These are phyloP conservation scores for Phrynosoma platyrhinos DNA, from an alignment of 2,113 vertebrate genomes.

Conservation along the genomic window DNA sequence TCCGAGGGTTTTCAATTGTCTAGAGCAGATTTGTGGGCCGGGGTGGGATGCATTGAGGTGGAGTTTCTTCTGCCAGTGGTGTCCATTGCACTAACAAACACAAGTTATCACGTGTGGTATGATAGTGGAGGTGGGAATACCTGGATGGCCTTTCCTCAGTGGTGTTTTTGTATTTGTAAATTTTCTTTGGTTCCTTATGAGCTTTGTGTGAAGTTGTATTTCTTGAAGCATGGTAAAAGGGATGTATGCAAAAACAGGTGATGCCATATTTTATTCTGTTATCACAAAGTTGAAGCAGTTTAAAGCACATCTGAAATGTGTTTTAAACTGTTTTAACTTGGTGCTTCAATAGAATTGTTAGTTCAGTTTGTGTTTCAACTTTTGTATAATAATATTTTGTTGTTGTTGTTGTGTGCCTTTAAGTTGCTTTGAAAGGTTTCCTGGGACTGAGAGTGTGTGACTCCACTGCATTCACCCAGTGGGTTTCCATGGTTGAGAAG, in stretches of 20 bases:
- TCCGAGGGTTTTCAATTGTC: neutral
- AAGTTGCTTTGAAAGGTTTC: no score
- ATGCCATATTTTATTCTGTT: neutral
- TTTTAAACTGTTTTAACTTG: no score
- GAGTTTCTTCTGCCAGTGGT: neutral
- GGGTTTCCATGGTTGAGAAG: no score
- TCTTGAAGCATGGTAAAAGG: constrained; percentile 1
- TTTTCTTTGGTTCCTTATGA: neutral
- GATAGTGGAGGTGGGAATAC: neutral
- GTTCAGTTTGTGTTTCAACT: no score
- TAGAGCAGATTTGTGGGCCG: no score
- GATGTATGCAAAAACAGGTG: neutral
- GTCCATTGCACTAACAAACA: neutral
- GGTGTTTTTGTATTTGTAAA: neutral
- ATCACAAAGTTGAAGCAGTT: neutral
- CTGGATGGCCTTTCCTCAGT: neutral
- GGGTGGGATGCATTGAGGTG: no score
- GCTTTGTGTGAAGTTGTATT: neutral
- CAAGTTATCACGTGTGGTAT: neutral
- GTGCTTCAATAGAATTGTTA: neutral
- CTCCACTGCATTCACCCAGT: no score
- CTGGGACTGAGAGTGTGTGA: no score
- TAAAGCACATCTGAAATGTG: no score
- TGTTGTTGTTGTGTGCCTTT: no score
- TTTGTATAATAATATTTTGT: no score